Conservation (phyloP, 2,888 invertebrate species). For the Agrilus cyanescens region DNA sequence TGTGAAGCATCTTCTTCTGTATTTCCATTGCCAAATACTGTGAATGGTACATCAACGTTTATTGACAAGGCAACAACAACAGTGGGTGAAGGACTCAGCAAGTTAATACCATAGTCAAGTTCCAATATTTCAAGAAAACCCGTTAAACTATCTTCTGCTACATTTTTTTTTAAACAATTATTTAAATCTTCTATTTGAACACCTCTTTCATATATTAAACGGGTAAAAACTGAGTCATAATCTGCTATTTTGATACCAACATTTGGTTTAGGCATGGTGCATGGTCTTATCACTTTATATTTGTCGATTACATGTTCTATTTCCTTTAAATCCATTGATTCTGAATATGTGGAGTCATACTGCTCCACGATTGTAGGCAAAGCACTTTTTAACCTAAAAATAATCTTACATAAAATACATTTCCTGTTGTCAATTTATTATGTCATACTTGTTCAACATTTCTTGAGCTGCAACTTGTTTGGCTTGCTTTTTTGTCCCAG, state of each 20-base stretch:
- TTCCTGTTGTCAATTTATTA: too few relatives aligned
- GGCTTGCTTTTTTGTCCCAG: constrained; percentile 53
- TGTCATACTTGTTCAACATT: constrained; percentile 28
- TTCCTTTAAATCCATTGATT: too few relatives aligned
- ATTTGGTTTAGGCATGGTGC: constrained; percentile 5
- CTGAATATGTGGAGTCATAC: too few relatives aligned
- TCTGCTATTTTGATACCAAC: constrained; percentile 19
- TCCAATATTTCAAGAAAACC: constrained; percentile 20
- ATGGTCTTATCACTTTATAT: too few relatives aligned
- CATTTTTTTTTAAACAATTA: constrained; percentile 19
- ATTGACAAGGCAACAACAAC: constrained; percentile 16
- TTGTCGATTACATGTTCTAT: too few relatives aligned
- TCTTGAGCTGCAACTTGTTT: constrained; percentile 48
- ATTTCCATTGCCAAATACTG: constrained; percentile 13
- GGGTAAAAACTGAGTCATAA: constrained; percentile 20
- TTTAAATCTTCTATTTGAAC: constrained; percentile 18
- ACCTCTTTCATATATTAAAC: constrained; percentile 20
- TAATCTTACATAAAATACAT: too few relatives aligned
- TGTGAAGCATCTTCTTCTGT: constrained; percentile 13
- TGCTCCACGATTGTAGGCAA: too few relatives aligned
- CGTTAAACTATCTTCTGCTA: constrained; percentile 18
- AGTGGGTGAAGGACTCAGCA: constrained; percentile 18
- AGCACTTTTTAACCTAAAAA: too few relatives aligned
- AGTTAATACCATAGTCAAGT: constrained; percentile 16
- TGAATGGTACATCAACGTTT: constrained; percentile 24